phyloP scores from a whole-genome alignment of 1,140 invertebrate genomes.

The Globodera ellingtonae region DNA sequence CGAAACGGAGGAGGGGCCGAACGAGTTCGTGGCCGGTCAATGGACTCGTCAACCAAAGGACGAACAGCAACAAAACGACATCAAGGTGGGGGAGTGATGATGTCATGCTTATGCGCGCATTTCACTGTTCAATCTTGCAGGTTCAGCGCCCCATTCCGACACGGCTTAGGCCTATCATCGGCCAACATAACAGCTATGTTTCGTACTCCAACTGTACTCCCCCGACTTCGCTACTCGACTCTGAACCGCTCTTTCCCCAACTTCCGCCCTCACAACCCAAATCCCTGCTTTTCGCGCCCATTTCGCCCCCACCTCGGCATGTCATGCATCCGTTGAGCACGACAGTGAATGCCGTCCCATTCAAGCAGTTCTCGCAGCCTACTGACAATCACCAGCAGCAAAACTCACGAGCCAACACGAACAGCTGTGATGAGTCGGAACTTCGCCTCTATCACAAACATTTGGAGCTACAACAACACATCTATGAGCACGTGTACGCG shows the following conservation, averaged over 20 bases:
- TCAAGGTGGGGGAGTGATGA: background rate
- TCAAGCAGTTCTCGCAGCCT: background rate
- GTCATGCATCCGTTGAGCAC: background rate
- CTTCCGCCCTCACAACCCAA: background rate
- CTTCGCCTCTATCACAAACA: conserved; percentile 54
- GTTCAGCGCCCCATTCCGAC: conserved; percentile 15
- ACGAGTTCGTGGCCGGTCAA: conserved; percentile 7
- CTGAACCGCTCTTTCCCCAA: background rate
- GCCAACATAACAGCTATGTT: conserved; percentile 8
- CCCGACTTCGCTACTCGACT: background rate
- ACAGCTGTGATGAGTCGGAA: conserved; percentile 52
- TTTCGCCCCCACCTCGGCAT: conserved; percentile 1
- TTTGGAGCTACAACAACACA: conserved; percentile 50
- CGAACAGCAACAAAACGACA: background rate
- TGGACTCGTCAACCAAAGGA: background rate
- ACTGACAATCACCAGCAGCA: background rate
- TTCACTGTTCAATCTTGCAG: background rate
- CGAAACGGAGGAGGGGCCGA: background rate
- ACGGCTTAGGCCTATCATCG: conserved; percentile 21
- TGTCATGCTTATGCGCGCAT: background rate
- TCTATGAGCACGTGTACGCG: conserved; percentile 56
- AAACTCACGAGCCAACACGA: conserved; percentile 16
- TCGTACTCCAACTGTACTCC: background rate
- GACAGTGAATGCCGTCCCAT: background rate
- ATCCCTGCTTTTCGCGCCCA: conserved; percentile 1